Conservation (phyloP, 2,888 invertebrate genomes). For the Metalampra italica region DNA sequence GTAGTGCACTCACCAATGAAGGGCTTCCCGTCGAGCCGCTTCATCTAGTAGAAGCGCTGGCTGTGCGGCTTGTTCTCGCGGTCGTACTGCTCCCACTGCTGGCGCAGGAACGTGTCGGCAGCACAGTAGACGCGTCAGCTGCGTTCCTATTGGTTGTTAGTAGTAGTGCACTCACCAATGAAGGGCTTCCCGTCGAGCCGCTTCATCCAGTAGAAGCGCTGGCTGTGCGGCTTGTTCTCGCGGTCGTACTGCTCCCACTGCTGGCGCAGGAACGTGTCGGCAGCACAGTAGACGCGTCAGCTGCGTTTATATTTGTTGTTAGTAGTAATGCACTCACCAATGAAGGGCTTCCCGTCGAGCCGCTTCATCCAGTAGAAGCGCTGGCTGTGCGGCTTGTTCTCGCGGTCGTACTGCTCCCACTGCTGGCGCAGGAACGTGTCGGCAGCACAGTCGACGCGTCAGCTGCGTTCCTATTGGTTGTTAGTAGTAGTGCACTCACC, state of each 20-base stretch:
- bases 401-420: slow-evolving; percentile 95
- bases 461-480: no score
- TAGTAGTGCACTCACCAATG: slow-evolving; percentile 72
- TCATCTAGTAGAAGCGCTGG: slow-evolving; percentile 95
- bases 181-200: slow-evolving; percentile 93
- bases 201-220: slow-evolving; percentile 95
- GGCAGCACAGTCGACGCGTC: slow-evolving; percentile 77
- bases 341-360: slow-evolving; percentile 93
- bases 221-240: no score
- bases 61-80: no score
- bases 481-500: slow-evolving; percentile 47
- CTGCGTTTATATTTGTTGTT: not conserved
- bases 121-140: slow-evolving; percentile 84
- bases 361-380: slow-evolving; percentile 95
- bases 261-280: slow-evolving; percentile 90
- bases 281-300: slow-evolving; percentile 86
- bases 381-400: no score
- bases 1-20: slow-evolving; percentile 80
- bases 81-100: slow-evolving; percentile 96
- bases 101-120: slow-evolving; percentile 90
- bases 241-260: slow-evolving; percentile 96
- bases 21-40: slow-evolving; percentile 92
- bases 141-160: no score
- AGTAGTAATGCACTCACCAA: slow-evolving; percentile 61
- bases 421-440: slow-evolving; percentile 91